phyloP scores from a whole-genome alignment of 2,888 invertebrate genomes.

The Leucania comma region DNA sequence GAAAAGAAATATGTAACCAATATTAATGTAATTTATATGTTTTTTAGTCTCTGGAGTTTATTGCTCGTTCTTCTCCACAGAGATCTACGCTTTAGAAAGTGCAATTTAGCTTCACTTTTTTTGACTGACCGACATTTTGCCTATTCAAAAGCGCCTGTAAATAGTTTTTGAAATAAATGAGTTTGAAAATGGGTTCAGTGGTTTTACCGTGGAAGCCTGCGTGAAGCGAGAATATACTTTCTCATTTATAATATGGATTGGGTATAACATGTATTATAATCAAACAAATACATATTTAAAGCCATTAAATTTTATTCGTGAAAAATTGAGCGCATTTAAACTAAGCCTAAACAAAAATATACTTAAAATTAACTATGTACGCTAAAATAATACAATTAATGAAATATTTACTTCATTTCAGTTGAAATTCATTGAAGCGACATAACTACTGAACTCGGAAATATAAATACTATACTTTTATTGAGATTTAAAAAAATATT shows the following conservation, averaged over 20 bases:
- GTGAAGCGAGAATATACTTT: no score
- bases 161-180: no score
- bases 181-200: no score
- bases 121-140: no score
- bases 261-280: conserved; percentile 20
- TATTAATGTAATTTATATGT: no score
- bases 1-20: no score
- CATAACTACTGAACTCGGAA: conserved; percentile 43
- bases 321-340: conserved; percentile 88
- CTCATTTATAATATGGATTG: neutral
- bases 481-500: conserved; percentile 66
- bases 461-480: conserved; percentile 66
- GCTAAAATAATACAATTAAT: conserved; percentile 70
- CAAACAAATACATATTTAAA: conserved; percentile 74
- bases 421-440: conserved; percentile 58
- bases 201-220: no score
- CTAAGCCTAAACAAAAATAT: conserved; percentile 80
- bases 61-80: no score
- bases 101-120: no score
- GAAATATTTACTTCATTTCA: conserved; percentile 63
- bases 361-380: conserved; percentile 71
- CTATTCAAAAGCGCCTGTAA: no score
- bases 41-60: no score
- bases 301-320: conserved; percentile 86
- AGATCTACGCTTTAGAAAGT: no score